A percentile compares a stretch with the other conserved stretches of the same genome.
Conservation (phyloP, 1,140 invertebrate genomes). For the Pseudomyrmex dendroicus region DNA sequence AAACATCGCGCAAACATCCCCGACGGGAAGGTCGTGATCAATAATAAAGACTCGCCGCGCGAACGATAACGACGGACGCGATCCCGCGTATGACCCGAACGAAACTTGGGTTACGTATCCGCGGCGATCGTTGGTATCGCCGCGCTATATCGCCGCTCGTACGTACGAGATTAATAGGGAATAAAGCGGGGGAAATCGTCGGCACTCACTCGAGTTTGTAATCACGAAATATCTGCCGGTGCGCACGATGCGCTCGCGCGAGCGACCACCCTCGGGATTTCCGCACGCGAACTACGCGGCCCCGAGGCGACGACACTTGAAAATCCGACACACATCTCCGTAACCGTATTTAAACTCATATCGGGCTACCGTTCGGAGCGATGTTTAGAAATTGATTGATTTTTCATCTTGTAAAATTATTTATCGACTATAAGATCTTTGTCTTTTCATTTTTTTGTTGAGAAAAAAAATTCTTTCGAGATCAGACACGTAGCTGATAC, state of each 20-base stretch:
- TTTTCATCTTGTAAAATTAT: too few species aligned
- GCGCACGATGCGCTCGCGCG: constrained; percentile 20
- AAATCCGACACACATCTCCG: not conserved
- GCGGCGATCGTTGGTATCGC: constrained; percentile 56
- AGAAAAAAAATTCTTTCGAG: too few species aligned
- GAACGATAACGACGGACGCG: constrained; percentile 47
- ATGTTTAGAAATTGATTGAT: not conserved
- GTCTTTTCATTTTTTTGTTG: too few species aligned
- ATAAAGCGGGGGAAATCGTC: constrained; percentile 65
- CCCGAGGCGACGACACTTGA: constrained; percentile 27
- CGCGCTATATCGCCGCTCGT: constrained; percentile 33
- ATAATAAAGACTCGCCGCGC: constrained; percentile 48
- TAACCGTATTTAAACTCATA: not conserved
- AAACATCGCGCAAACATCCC: constrained; percentile 19
- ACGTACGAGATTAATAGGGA: constrained; percentile 71
- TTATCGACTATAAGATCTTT: too few species aligned
- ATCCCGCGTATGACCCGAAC: constrained; percentile 43
- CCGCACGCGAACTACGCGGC: constrained; percentile 66
- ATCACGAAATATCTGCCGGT: constrained; percentile 66
- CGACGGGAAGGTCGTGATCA: constrained; percentile 1
- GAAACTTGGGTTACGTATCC: constrained; percentile 45
- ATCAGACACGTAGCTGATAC: too few species aligned
- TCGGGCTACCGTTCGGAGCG: not conserved
- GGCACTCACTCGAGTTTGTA: constrained; percentile 67
- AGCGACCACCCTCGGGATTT: constrained; percentile 71